Evolutionary conservation across 1,140 invertebrate genomes (phyloP), one percentile per base, ranked within the genome.

Genomic region (Ctenoplectra terminalis): DNA sequence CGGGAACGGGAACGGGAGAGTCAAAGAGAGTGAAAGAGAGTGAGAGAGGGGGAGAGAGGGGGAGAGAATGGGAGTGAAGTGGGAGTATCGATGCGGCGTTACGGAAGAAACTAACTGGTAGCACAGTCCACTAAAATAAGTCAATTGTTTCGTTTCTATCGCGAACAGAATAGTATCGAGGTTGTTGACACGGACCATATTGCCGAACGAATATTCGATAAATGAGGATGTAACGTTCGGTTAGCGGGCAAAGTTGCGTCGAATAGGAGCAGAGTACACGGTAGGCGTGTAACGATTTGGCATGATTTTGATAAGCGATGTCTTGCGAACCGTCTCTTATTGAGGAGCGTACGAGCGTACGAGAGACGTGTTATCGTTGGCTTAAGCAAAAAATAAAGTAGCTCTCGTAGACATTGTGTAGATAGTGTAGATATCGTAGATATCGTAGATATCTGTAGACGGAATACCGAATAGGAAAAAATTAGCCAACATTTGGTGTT

Each of bases 61-160:
- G 43, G 37, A 23, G 66, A 52, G 70, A 50, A 29, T 23, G 61
- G 70, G 34, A 2, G 23, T 8, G 34, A 67, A 61, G 63, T 54
- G 46, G 80, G 77, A 50, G 31, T 61, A 61, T 13, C 61, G 72
- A 4, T 13, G n/a, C 26, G 23, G 34, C 13, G 40, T 64, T 64
- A 40, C 2, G 13, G 11, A 4, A 43, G 61, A 7, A 69, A 50
- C 1, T 29, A 69, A 20, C 17, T 50, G 46, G 40, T 20, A 40
- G 84, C 81, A 52, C 58, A 70, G 69, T 74, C 66, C 63, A 86
- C 56, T 80, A 80, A 79, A 85, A 63, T 29, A 26, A 69, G 66
- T 48, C 43, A 6, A n/a, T 77, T 34, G 34, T 46, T 69, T 77
- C 73, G 73, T 54, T 76, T 67, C 34, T 29, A 67, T 56, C 52